Percentiles rank a stretch among this genome's conserved stretches.
These are phyloP conservation scores for Lepidurus couesii DNA, from an alignment of 1,140 invertebrate genomes.

Conservation along the genomic window DNA sequence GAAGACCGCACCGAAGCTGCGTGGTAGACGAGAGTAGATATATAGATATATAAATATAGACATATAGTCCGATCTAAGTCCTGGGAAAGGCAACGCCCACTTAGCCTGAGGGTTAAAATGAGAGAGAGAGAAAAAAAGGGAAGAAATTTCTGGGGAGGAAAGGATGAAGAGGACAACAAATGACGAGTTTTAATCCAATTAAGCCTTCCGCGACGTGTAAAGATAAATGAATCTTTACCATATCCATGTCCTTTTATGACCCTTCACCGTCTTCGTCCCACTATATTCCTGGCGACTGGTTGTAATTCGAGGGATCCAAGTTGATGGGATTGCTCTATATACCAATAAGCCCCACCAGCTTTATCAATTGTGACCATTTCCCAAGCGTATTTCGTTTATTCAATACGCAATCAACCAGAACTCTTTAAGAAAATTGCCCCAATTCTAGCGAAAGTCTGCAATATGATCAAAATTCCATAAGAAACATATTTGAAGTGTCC, in stretches of 20 bases:
- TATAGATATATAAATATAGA: not conserved
- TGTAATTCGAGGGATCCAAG: too few relatives aligned
- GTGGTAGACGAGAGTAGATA: not conserved
- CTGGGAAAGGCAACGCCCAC: not conserved
- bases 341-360: too few relatives aligned
- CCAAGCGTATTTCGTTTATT: too few relatives aligned
- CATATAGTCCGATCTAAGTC: not conserved
- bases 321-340: too few relatives aligned
- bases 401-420: too few relatives aligned
- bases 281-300: not conserved
- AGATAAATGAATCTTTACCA: conserved; percentile 16
- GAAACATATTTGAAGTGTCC: too few relatives aligned
- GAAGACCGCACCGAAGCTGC: not conserved
- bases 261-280: not conserved
- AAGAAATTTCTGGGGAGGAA: not conserved
- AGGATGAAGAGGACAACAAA: conserved; percentile 3
- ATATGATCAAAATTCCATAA: too few relatives aligned
- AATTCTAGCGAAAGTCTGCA: too few relatives aligned
- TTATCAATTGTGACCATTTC: too few relatives aligned
- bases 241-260: not conserved
- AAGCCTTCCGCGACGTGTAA: not conserved
- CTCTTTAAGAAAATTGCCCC: too few relatives aligned
- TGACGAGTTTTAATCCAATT: conserved; percentile 22
- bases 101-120: not conserved
- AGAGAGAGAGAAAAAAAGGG: not conserved